Evolutionary conservation across 2,888 invertebrate species (phyloP).

Genomic region (Cacoxenus indagator): DNA sequence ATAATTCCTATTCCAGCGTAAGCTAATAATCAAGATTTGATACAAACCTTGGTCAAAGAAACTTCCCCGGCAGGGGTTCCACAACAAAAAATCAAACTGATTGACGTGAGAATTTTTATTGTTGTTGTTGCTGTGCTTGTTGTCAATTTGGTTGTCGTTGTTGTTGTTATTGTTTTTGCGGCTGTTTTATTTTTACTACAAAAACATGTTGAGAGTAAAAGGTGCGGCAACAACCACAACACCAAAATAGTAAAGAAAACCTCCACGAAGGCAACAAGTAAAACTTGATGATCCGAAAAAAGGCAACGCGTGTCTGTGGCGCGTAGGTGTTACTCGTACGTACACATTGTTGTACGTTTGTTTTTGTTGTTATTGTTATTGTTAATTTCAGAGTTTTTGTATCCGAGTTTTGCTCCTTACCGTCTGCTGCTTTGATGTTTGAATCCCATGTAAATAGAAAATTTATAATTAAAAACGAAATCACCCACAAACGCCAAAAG

Average conservation of each 20-base stretch:
- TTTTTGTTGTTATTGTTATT: background rate
- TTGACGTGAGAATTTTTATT: too few relatives aligned
- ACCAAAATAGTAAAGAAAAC: background rate
- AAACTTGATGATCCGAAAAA: slow-evolving; percentile 38
- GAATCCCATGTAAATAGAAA: slow-evolving; percentile 17
- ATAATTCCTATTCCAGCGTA: too few relatives aligned
- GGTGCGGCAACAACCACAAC: slow-evolving; percentile 17
- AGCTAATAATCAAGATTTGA: too few relatives aligned
- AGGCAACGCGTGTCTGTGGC: slow-evolving; percentile 34
- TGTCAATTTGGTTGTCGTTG: background rate
- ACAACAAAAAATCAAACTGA: too few relatives aligned
- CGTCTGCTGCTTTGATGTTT: slow-evolving; percentile 37
- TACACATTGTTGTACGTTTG: background rate
- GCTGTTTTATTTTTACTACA: background rate
- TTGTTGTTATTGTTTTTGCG: background rate
- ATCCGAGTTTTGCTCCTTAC: background rate
- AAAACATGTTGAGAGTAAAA: background rate
- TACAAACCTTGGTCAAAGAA: too few relatives aligned
- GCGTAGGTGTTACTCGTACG: slow-evolving; percentile 13
- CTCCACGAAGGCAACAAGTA: slow-evolving; percentile 3
- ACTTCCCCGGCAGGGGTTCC: too few relatives aligned
- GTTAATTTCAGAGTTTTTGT: background rate
- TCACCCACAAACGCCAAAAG: slow-evolving; percentile 34
- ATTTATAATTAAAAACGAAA: slow-evolving; percentile 38
- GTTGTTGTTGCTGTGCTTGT: background rate